Percentiles rank a stretch among this genome's conserved stretches.
Conservation (phyloP, 1,140 invertebrate genomes). For the Rhagoletis pomonella region DNA sequence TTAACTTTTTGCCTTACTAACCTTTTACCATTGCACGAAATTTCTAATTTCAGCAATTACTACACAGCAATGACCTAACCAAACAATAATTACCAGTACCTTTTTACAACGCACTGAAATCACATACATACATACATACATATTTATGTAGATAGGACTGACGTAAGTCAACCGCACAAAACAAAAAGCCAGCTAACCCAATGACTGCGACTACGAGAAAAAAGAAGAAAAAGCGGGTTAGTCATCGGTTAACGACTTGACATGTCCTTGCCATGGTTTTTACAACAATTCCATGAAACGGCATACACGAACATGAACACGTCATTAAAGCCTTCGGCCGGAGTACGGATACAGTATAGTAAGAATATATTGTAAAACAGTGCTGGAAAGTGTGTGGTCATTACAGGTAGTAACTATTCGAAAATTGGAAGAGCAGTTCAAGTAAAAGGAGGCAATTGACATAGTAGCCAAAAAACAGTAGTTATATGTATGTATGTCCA, state of each 20-base stretch:
- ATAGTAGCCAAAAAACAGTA: not conserved
- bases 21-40: not conserved
- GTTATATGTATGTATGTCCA: not conserved
- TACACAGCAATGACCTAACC: not conserved
- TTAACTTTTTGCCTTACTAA: not conserved
- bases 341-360: not conserved
- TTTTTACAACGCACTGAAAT: not conserved
- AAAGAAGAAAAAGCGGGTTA: not conserved
- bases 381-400: not conserved
- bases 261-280: constrained; percentile 4
- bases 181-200: constrained; percentile 5
- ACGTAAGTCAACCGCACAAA: not conserved
- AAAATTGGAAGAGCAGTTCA: too few relatives aligned
- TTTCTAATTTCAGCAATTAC: not conserved
- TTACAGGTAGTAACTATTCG: not conserved
- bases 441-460: not conserved
- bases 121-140: not conserved
- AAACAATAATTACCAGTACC: not conserved
- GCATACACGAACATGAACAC: not conserved
- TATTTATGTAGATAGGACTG: too few relatives aligned
- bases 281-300: not conserved
- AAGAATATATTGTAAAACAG: not conserved
- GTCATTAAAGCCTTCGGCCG: not conserved
- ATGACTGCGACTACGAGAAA: not conserved
- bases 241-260: not conserved